These are phyloP conservation scores for Cerceris ruficornis DNA, from an alignment of 2,888 invertebrate species.

Conservation along the genomic window DNA sequence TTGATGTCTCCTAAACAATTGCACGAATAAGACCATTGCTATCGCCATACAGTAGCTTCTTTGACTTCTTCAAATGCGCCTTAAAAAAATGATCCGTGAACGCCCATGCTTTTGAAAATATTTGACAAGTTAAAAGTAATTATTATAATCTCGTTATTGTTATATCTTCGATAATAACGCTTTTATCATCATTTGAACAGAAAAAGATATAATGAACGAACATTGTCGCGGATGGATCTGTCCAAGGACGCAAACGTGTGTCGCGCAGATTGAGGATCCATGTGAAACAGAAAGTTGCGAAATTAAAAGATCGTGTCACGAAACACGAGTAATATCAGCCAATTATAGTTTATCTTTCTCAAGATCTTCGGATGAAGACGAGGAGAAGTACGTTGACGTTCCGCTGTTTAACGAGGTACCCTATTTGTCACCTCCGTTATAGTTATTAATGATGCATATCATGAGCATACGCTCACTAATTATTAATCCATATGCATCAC, in stretches of 20 bases:
- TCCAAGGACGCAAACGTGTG: constrained; percentile 67
- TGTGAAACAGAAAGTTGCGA: constrained; percentile 63
- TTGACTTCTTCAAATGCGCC: too few species aligned
- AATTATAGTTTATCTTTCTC: constrained; percentile 3
- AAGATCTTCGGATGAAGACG: constrained; percentile 2
- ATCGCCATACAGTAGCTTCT: too few species aligned
- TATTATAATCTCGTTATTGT: too few species aligned
- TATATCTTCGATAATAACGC: background rate
- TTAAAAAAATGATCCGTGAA: too few species aligned
- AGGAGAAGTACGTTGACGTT: background rate
- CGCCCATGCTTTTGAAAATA: too few species aligned
- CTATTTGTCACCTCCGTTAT: too few species aligned
- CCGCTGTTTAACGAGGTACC: background rate
- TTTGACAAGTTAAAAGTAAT: too few species aligned
- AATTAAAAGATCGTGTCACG: constrained; percentile 64
- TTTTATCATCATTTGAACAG: constrained; percentile 47
- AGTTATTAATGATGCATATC: too few species aligned
- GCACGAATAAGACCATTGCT: too few species aligned
- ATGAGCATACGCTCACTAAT: too few species aligned
- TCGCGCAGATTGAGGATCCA: constrained; percentile 44
- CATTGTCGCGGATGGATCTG: constrained; percentile 76
- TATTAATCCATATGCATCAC: too few species aligned
- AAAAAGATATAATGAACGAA: constrained; percentile 52
- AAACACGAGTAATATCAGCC: background rate
- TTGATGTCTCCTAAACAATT: too few species aligned